phyloP scores from a whole-genome alignment of 2,888 invertebrate species.

The Drosophila tripunctata region DNA sequence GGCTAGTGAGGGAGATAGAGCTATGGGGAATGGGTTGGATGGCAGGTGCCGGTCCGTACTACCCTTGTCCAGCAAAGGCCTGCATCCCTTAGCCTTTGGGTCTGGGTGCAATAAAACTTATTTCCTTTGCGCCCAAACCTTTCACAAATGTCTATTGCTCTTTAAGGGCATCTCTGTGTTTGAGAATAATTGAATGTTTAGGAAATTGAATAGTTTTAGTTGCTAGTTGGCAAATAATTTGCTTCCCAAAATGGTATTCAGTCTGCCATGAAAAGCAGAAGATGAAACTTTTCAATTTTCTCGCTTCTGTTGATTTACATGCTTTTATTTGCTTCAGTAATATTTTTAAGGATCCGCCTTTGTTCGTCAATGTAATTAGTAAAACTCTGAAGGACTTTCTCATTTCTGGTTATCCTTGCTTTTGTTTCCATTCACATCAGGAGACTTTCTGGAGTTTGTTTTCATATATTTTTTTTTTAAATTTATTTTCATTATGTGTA shows the following conservation, averaged over 20 bases:
- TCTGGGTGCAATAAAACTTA: conserved; percentile 62
- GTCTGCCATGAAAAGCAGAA: conserved; percentile 6
- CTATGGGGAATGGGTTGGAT: neutral
- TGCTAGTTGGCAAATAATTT: conserved; percentile 68
- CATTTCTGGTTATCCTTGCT: conserved; percentile 25
- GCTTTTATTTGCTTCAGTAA: conserved; percentile 72
- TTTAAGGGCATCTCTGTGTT: conserved; percentile 6
- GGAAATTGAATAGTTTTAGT: conserved; percentile 75
- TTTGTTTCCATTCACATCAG: conserved; percentile 34
- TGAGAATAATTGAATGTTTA: conserved; percentile 28
- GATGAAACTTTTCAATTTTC: conserved; percentile 64
- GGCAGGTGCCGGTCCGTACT: conserved; percentile 13
- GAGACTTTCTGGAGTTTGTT: conserved; percentile 1
- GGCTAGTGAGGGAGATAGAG: neutral
- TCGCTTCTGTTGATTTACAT: conserved; percentile 60
- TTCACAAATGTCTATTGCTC: conserved; percentile 10
- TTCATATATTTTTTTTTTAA: conserved; percentile 1
- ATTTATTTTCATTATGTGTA: conserved; percentile 62
- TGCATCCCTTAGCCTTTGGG: conserved; percentile 28
- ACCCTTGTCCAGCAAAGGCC: conserved; percentile 30
- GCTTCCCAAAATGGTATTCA: conserved; percentile 22
- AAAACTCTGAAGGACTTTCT: conserved; percentile 65
- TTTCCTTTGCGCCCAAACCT: conserved; percentile 32
- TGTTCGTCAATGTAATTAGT: conserved; percentile 80
- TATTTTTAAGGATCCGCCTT: conserved; percentile 59